Conservation (phyloP, 2,113 vertebrate genomes). For the Etheostoma spectabile region DNA sequence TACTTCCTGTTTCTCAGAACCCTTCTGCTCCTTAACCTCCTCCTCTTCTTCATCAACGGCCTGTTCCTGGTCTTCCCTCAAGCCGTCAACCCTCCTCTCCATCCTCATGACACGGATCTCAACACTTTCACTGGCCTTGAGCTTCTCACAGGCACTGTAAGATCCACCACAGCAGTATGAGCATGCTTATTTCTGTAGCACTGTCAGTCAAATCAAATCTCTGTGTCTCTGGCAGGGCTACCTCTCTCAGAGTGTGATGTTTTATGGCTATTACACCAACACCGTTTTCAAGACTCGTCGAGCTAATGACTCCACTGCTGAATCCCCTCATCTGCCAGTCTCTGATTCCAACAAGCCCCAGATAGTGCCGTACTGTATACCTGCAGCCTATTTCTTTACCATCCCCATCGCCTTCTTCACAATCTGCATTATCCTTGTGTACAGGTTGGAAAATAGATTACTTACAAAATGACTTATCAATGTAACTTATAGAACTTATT, state of each 20-base stretch:
- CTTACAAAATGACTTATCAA: too few relatives aligned
- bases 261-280: constrained; percentile 92
- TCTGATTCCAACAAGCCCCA: not conserved
- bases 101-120: rapidly evolving
- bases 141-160: constrained; percentile 88
- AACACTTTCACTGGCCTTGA: constrained; percentile 77
- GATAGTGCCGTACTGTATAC: constrained; percentile 84
- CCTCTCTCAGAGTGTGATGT: constrained; percentile 87
- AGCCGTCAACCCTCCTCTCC: constrained; percentile 74
- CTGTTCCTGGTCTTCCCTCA: constrained; percentile 84
- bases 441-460: constrained; percentile 81
- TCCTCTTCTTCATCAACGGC: constrained; percentile 81
- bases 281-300: not conserved
- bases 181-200: not conserved
- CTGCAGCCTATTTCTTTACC: constrained; percentile 87
- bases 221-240: constrained; percentile 81
- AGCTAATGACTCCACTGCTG: not conserved
- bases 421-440: constrained; percentile 88
- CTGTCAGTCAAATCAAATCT: not conserved
- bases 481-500: not conserved
- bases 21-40: constrained; percentile 85
- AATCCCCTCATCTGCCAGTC: not conserved
- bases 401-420: constrained; percentile 81
- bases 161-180: constrained; percentile 24
- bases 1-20: constrained; percentile 93